These are phyloP conservation scores for Steinernema carpocapsae DNA, from an alignment of 2,888 invertebrate genomes.

Conservation along the genomic window DNA sequence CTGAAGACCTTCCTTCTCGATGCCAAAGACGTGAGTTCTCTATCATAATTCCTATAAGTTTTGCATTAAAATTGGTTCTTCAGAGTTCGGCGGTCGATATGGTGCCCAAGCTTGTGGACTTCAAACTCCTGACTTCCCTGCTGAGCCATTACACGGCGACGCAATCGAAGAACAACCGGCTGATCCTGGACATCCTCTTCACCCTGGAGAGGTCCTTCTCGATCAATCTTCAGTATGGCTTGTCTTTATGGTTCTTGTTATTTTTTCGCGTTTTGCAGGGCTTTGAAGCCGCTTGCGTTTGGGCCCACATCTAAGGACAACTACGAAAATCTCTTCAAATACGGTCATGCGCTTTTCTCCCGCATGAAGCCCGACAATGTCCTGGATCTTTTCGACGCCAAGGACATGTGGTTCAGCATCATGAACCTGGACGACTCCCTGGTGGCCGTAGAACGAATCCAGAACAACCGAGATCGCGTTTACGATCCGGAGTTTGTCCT, in stretches of 20 bases:
- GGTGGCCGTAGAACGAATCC: not conserved
- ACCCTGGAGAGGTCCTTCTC: not conserved
- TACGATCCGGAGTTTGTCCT: conserved; percentile 49
- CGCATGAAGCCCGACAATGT: conserved; percentile 28
- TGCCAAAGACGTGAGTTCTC: not conserved
- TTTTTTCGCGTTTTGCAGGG: conserved; percentile 33
- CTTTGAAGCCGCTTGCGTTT: conserved; percentile 5
- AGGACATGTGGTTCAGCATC: conserved; percentile 40
- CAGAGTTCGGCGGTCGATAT: not conserved
- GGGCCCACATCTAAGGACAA: not conserved
- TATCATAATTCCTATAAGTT: not conserved
- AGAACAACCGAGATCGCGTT: conserved; percentile 31
- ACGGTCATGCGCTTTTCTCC: conserved; percentile 11
- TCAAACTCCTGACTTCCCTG: conserved; percentile 4
- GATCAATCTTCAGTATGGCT: not conserved
- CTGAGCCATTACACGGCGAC: conserved; percentile 11
- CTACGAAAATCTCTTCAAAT: not conserved
- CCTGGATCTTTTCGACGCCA: conserved; percentile 41
- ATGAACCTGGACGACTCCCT: conserved; percentile 37
- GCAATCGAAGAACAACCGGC: not conserved
- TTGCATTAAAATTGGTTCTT: not conserved
- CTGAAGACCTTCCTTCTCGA: not conserved
- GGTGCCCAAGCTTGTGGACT: not conserved
- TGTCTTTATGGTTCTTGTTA: not conserved
- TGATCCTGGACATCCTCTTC: not conserved